Base-by-base conservation (phyloP, 2,888 invertebrate genomes). In the Oasisia sp. region DNA sequence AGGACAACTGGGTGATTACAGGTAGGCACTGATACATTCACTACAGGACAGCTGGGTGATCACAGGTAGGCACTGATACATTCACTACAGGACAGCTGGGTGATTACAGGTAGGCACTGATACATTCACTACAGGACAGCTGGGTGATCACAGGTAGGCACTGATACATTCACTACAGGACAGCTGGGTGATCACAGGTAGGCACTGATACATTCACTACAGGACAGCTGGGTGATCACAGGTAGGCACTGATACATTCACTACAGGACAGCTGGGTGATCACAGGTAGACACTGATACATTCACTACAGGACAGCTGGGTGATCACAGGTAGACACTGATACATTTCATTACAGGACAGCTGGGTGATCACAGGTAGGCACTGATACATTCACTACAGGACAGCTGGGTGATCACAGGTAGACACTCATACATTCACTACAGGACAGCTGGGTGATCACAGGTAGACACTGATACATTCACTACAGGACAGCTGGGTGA, bases 321-420 rank as follows among this genome's bases (percentile, higher is more conserved):
- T 92, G 19, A 91, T 94, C 91, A 93, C 93, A 89, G 93, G 93
- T 93, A 44, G 92, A 56, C 38, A 27, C 11, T 56, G n/a, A n/a
- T n/a, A n/a, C n/a, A n/a, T n/a, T n/a, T n/a, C n/a, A n/a, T n/a
- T n/a, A n/a, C 92, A 92, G 89, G 91, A 27, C 38, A 38, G 14
- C 58, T 93, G 93, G 92, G 45, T 92, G 19, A 91, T 94, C 91
- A 93, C 93, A 89, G 93, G 93, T 93, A 44, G 92, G 89, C 38
- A 27, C 11, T 56, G n/a, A n/a, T n/a, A n/a, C n/a, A n/a, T n/a
- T n/a, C n/a, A n/a, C n/a, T n/a, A n/a, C 92, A 92, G 89, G 91
- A 27, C 38, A 38, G 14, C 58, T 93, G 93, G 92, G 45, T 92
- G 19, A 91, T 94, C 91, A 93, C 93, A 89, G 93, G 93, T 93